Conservation (phyloP, 2,113 vertebrate species). For the Tringa solitaria region DNA sequence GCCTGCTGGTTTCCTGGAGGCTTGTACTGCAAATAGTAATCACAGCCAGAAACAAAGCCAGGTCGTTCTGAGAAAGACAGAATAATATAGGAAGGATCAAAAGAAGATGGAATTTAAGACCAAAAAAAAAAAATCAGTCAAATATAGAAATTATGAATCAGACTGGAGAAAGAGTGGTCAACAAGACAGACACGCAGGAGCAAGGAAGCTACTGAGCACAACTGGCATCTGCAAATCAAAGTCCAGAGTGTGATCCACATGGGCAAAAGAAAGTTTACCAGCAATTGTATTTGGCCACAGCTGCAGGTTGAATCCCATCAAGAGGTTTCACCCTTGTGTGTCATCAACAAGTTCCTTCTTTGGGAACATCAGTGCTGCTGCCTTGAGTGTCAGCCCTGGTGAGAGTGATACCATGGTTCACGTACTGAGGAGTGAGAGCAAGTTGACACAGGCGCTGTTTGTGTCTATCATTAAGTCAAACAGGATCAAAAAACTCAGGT, state of each 20-base stretch:
- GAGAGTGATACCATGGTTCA: neutral
- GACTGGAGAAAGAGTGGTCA: neutral
- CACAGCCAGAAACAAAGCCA: neutral
- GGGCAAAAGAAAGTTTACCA: neutral
- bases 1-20: neutral
- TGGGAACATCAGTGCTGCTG: neutral
- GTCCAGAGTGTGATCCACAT: neutral
- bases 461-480: slow-evolving; percentile 33
- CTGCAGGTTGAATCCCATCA: neutral
- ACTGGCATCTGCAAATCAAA: neutral
- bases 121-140: neutral
- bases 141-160: neutral
- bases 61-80: neutral
- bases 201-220: neutral
- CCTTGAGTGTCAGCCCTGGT: neutral
- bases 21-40: neutral
- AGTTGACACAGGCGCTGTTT: neutral
- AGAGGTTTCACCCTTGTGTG: neutral
- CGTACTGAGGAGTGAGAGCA: neutral
- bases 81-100: neutral
- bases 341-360: neutral
- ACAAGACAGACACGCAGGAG: neutral
- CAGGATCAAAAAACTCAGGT: neutral
- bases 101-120: neutral
- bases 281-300: neutral